These are phyloP conservation scores for Rhamphomyia laevipes DNA, from an alignment of 2,888 invertebrate species.

Conservation along the genomic window DNA sequence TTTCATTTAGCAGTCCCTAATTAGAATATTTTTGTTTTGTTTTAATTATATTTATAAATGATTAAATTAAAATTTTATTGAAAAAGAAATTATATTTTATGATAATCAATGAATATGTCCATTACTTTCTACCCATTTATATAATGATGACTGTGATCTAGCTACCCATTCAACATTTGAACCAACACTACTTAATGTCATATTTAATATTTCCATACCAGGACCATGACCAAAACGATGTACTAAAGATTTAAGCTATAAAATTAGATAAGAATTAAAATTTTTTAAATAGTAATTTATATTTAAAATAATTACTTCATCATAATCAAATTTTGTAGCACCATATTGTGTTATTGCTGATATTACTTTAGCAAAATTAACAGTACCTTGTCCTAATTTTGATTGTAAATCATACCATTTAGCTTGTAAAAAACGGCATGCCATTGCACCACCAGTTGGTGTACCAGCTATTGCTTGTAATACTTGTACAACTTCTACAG, in stretches of 20 bases:
- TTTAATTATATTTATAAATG: too few relatives aligned
- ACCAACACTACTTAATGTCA: slow-evolving; percentile 37
- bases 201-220: slow-evolving; percentile 35
- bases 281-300: not conserved
- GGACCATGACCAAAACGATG: slow-evolving; percentile 38
- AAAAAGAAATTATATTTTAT: too few relatives aligned
- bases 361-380: slow-evolving; percentile 38
- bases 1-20: not conserved
- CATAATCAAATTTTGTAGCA: slow-evolving; percentile 38
- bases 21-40: too few relatives aligned
- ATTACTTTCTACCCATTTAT: slow-evolving; percentile 36
- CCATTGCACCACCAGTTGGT: slow-evolving; percentile 38
- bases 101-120: slow-evolving; percentile 30
- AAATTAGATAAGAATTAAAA: slow-evolving; percentile 1
- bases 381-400: slow-evolving; percentile 34
- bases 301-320: slow-evolving; percentile 27
- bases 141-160: slow-evolving; percentile 34
- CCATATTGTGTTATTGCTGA: slow-evolving; percentile 39
- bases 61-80: not conserved
- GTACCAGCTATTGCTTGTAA: slow-evolving; percentile 38
- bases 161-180: slow-evolving; percentile 39
- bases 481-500: slow-evolving; percentile 36
- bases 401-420: slow-evolving; percentile 37
- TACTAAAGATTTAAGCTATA: slow-evolving; percentile 35
- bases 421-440: slow-evolving; percentile 37